phyloP scores from a whole-genome alignment of 2,888 invertebrate species.

The Xanthorhoe spadicearia region DNA sequence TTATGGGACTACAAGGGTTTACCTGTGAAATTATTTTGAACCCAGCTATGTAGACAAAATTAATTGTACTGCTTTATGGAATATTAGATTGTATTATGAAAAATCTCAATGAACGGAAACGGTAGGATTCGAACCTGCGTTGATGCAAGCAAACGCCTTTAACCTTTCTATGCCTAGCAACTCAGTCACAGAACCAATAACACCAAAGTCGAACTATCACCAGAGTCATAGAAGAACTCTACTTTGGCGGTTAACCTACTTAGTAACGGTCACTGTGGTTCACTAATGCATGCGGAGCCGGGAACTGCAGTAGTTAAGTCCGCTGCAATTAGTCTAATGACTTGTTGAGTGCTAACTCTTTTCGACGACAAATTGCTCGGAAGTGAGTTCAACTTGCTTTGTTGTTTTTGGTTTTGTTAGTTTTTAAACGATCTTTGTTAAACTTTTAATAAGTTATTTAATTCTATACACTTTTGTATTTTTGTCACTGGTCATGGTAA shows the following conservation, averaged over 20 bases:
- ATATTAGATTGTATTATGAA: no score
- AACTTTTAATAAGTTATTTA: no score
- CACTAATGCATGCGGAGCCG: conserved; percentile 30
- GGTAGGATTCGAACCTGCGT: no score
- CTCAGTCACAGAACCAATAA: no score
- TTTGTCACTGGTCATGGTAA: no score
- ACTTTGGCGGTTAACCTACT: conserved; percentile 17
- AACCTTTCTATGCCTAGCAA: no score
- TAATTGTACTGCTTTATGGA: not conserved
- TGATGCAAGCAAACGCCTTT: no score
- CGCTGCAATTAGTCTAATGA: conserved; percentile 47
- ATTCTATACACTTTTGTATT: no score
- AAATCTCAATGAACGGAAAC: no score
- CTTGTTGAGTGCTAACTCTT: conserved; percentile 45
- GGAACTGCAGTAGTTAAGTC: conserved; percentile 38
- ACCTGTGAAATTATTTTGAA: not conserved
- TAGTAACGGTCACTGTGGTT: conserved; percentile 12
- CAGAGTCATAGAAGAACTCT: no score
- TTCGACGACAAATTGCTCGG: conserved; percentile 26
- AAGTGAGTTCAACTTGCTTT: conserved; percentile 23
- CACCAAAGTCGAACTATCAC: no score
- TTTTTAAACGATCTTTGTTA: no score
- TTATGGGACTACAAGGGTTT: not conserved
- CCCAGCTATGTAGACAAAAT: not conserved
- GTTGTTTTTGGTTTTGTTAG: not conserved